Conservation (phyloP, 2,888 invertebrate genomes). For the Eristalinus aeneus region DNA sequence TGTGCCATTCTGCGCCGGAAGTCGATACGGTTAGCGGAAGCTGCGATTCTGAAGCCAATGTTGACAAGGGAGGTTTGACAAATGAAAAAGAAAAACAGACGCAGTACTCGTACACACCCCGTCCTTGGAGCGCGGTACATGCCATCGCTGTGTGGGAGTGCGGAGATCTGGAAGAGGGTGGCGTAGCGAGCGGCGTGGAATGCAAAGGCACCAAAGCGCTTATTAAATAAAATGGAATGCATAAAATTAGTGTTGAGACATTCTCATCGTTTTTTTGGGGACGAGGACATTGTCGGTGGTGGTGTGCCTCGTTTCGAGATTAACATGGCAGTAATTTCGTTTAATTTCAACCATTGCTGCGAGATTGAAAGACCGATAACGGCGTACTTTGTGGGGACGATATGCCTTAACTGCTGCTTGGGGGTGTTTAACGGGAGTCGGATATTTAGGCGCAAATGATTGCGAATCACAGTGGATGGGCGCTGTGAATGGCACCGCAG, state of each 20-base stretch:
- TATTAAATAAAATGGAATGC: slow-evolving; percentile 38
- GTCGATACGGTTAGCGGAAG: slow-evolving; percentile 59
- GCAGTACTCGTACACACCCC: neutral
- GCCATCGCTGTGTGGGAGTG: neutral
- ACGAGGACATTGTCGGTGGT: neutral
- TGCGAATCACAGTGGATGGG: neutral
- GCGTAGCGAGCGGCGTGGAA: neutral
- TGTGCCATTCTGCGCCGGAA: slow-evolving; percentile 57
- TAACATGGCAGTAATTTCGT: slow-evolving; percentile 8
- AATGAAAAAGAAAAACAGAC: neutral
- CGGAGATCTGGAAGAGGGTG: no score
- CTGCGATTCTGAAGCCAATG: slow-evolving; percentile 32
- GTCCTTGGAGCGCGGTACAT: slow-evolving; percentile 20
- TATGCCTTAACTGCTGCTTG: neutral
- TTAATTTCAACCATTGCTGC: slow-evolving; percentile 10
- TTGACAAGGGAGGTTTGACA: slow-evolving; percentile 7
- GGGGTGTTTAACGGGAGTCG: neutral
- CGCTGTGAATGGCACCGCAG: neutral
- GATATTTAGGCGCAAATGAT: neutral
- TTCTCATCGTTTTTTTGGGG: slow-evolving; percentile 2
- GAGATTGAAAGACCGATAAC: neutral
- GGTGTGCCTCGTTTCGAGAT: slow-evolving; percentile 3
- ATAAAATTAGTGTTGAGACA: slow-evolving; percentile 30
- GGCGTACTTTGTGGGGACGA: neutral
- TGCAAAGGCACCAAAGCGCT: slow-evolving; percentile 1